Conservation (phyloP, 2,797 vertebrate species). For the Siniperca undulata region DNA sequence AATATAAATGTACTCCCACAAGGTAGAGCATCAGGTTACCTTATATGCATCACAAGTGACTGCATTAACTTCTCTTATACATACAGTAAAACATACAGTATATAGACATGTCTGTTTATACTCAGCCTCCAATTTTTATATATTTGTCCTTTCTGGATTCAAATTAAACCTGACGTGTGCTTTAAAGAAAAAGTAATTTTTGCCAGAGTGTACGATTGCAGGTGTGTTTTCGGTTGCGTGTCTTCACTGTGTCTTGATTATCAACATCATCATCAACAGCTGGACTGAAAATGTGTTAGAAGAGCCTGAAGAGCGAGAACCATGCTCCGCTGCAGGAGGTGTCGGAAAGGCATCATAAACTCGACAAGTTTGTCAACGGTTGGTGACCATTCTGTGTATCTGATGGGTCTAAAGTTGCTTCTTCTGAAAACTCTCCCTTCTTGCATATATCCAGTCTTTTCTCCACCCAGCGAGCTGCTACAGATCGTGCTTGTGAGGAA, state of each 20-base stretch:
- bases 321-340: conserved; percentile 81
- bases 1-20: neutral
- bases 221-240: neutral
- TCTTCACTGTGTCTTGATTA: neutral
- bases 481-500: neutral
- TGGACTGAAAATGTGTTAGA: conserved; percentile 3
- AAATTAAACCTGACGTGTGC: neutral
- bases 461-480: neutral
- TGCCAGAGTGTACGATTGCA: neutral
- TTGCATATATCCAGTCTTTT: neutral
- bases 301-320: conserved; percentile 17
- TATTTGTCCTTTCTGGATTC: neutral
- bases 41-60: neutral
- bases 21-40: neutral
- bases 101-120: neutral
- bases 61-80: neutral
- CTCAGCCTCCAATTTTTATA: neutral
- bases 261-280: conserved; percentile 3
- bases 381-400: conserved; percentile 14
- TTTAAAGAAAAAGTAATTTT: too few species aligned
- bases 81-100: too few species aligned
- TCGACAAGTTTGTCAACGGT: conserved; percentile 68
- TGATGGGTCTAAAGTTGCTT: neutral
- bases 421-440: neutral
- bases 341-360: conserved; percentile 75